These are phyloP conservation scores for Pygmarrhopalites habei DNA, from an alignment of 1,140 invertebrate genomes.

Conservation along the genomic window DNA sequence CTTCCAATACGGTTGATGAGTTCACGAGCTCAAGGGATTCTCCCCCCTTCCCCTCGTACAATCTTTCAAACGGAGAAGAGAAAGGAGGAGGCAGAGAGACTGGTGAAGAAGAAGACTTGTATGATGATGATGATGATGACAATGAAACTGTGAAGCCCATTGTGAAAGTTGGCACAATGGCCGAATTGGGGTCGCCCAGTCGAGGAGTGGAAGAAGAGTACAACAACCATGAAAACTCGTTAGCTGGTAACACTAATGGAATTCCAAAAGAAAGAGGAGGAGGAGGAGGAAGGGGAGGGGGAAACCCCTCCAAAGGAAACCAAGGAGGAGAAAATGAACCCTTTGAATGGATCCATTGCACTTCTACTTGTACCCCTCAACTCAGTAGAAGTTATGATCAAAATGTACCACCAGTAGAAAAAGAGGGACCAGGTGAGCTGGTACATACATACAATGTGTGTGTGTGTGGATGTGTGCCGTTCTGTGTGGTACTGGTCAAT, in stretches of 20 bases:
- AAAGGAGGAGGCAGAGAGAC: not conserved
- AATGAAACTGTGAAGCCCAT: slow-evolving; percentile 9
- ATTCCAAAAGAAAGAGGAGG: not conserved
- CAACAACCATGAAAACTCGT: slow-evolving; percentile 7
- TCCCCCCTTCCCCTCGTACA: not conserved
- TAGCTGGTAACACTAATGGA: slow-evolving; percentile 8
- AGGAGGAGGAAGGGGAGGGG: not conserved
- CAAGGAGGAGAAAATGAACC: not conserved
- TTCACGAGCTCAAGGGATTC: not conserved
- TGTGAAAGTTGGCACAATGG: slow-evolving; percentile 2
- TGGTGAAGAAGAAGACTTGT: not conserved
- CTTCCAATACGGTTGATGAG: slow-evolving; percentile 9
- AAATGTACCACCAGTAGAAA: too few species aligned
- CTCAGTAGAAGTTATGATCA: slow-evolving; percentile 1
- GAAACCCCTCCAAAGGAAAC: too few species aligned
- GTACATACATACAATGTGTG: too few species aligned
- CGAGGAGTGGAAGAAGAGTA: not conserved
- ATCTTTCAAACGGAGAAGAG: not conserved
- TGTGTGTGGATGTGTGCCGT: too few species aligned
- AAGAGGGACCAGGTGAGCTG: too few species aligned
- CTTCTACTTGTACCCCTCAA: not conserved
- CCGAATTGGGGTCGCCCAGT: slow-evolving; percentile 3
- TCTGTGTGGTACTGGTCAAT: too few species aligned
- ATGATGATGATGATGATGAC: not conserved
- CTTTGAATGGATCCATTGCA: slow-evolving; percentile 10